Evolutionary conservation across 2,113 vertebrate species (phyloP).

Genomic region (Takifugu flavidus): DNA sequence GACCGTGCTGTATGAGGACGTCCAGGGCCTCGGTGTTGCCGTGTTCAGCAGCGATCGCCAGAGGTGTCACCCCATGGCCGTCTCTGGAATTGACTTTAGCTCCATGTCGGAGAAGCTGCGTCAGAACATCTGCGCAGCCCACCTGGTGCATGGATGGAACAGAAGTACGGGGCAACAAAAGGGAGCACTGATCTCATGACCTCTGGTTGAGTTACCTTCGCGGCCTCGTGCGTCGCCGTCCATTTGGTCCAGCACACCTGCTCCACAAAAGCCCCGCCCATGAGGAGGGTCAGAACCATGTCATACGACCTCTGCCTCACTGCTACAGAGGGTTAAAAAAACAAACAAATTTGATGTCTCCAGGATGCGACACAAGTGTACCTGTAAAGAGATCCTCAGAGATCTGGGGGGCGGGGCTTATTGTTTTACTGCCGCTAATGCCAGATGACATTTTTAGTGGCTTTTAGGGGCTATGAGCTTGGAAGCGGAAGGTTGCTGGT

Average conservation of each 20-base stretch:
- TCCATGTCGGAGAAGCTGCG: slow-evolving; percentile 79
- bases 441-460: too few species aligned
- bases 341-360: not conserved
- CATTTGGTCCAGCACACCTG: slow-evolving; percentile 80
- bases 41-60: slow-evolving; percentile 80
- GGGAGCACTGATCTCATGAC: not conserved
- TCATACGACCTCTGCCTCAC: slow-evolving; percentile 77
- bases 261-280: slow-evolving; percentile 77
- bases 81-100: slow-evolving; percentile 72
- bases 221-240: slow-evolving; percentile 85
- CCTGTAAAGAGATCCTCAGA: too few species aligned
- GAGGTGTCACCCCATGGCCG: slow-evolving; percentile 79
- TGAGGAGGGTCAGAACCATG: slow-evolving; percentile 76
- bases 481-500: too few species aligned
- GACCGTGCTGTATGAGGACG: slow-evolving; percentile 82
- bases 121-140: slow-evolving; percentile 75
- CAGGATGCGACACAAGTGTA: too few species aligned
- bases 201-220: slow-evolving; percentile 62
- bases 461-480: too few species aligned
- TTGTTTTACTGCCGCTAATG: too few species aligned
- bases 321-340: slow-evolving; percentile 63
- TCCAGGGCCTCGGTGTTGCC: slow-evolving; percentile 80
- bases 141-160: slow-evolving; percentile 34
- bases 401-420: too few species aligned
- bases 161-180: not conserved